Percentiles rank a stretch among this genome's conserved stretches.
phyloP scores from a whole-genome alignment of 2,888 invertebrate species.

The Gortyna flavago region DNA sequence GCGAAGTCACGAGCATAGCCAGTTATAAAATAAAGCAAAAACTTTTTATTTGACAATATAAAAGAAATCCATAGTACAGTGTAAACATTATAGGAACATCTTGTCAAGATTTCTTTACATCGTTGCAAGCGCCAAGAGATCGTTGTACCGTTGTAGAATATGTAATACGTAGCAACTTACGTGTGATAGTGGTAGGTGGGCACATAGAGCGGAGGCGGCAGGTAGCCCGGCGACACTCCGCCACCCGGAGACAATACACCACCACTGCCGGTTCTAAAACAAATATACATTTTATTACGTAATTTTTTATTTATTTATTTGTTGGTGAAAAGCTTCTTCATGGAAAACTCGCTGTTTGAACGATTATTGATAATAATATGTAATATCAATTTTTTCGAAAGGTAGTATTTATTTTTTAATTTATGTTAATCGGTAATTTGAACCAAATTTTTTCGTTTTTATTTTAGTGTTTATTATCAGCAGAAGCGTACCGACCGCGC shows the following conservation, averaged over 20 bases:
- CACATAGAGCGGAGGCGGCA: slow-evolving; percentile 86
- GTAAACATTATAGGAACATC: too few species aligned
- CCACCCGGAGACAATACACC: slow-evolving; percentile 87
- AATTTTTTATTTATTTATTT: not conserved
- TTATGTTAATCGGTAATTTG: not conserved
- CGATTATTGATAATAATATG: not conserved
- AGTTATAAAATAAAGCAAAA: too few species aligned
- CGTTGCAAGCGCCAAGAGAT: too few species aligned
- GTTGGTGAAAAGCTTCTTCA: not conserved
- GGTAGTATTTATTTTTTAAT: not conserved
- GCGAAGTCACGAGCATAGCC: too few species aligned
- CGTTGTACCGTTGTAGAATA: not conserved
- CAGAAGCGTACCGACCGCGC: too few species aligned
- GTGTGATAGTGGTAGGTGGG: slow-evolving; percentile 89
- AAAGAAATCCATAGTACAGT: too few species aligned
- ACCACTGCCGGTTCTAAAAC: slow-evolving; percentile 80
- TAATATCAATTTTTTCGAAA: not conserved
- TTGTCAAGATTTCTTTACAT: too few species aligned
- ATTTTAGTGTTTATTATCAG: not conserved
- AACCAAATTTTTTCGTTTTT: not conserved
- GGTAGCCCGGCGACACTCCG: slow-evolving; percentile 86
- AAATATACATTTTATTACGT: slow-evolving; percentile 12
- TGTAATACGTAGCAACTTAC: slow-evolving; percentile 73
- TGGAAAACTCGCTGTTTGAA: not conserved
- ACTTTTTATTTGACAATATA: too few species aligned